Conservation (phyloP, 1,140 invertebrate genomes). For the Nautilus pompilius region DNA sequence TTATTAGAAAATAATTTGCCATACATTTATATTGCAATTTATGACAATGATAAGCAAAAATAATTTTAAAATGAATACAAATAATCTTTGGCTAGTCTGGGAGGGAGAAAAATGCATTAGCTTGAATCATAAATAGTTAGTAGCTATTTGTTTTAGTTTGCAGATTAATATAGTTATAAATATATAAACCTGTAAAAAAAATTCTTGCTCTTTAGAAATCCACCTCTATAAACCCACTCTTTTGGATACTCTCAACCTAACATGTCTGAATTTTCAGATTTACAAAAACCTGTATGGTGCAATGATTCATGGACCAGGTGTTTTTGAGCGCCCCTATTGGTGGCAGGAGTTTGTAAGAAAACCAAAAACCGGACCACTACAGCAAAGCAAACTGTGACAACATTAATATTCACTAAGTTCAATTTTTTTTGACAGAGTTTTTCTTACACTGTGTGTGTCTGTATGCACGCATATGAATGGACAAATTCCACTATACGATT, state of each 20-base stretch:
- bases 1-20: no score
- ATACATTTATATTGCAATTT: no score
- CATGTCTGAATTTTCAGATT: constrained; percentile 59
- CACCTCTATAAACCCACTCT: background rate
- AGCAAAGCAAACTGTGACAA: background rate
- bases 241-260: background rate
- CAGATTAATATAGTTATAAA: background rate
- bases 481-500: no score
- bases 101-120: no score
- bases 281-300: constrained; percentile 79
- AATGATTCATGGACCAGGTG: constrained; percentile 68
- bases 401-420: no score
- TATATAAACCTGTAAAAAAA: background rate
- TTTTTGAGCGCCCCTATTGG: constrained; percentile 72
- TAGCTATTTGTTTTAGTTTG: background rate
- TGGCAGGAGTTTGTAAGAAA: constrained; percentile 68
- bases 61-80: no score
- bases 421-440: no score
- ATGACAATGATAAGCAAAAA: no score
- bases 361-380: constrained; percentile 24
- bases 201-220: background rate
- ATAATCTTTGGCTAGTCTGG: no score
- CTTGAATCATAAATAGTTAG: background rate
- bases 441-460: no score
- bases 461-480: no score